Conservation (phyloP, 2,888 invertebrate genomes). For the Rhorus exstirpatorius region DNA sequence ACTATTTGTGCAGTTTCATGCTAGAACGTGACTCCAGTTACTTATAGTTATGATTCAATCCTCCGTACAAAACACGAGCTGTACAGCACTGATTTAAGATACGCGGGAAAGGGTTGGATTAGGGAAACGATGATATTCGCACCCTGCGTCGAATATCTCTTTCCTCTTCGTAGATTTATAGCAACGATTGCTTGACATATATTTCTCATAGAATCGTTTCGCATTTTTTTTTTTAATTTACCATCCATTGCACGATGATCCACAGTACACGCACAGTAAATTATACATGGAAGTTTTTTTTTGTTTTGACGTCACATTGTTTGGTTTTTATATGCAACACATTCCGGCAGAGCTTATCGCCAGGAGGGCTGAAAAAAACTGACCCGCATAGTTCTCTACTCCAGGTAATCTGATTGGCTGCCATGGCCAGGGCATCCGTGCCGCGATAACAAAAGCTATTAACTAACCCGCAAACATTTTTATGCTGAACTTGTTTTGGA, state of each 20-base stretch:
- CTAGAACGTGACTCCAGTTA: constrained; percentile 75
- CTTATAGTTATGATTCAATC: constrained; percentile 76
- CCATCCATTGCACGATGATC: neutral
- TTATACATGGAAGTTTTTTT: neutral
- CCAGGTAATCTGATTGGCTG: neutral
- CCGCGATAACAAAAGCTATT: neutral
- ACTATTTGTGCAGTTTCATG: constrained; percentile 76
- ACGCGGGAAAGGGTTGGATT: constrained; percentile 65
- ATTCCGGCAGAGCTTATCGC: neutral
- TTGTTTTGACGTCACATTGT: neutral
- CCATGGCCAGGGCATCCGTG: neutral
- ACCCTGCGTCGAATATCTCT: constrained; percentile 12
- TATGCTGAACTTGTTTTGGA: neutral
- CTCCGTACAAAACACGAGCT: constrained; percentile 62
- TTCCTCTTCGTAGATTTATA: constrained; percentile 66
- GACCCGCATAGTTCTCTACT: neutral
- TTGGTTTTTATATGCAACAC: neutral
- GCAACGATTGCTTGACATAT: constrained; percentile 71
- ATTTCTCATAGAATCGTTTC: constrained; percentile 12
- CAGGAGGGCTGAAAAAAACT: neutral
- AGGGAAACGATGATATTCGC: constrained; percentile 13
- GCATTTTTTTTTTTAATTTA: neutral
- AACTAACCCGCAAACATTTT: constrained; percentile 1
- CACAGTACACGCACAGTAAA: constrained; percentile 2
- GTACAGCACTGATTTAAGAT: constrained; percentile 70